These are phyloP conservation scores for Cyaniris semiargus DNA, from an alignment of 2,888 invertebrate genomes.

Conservation along the genomic window DNA sequence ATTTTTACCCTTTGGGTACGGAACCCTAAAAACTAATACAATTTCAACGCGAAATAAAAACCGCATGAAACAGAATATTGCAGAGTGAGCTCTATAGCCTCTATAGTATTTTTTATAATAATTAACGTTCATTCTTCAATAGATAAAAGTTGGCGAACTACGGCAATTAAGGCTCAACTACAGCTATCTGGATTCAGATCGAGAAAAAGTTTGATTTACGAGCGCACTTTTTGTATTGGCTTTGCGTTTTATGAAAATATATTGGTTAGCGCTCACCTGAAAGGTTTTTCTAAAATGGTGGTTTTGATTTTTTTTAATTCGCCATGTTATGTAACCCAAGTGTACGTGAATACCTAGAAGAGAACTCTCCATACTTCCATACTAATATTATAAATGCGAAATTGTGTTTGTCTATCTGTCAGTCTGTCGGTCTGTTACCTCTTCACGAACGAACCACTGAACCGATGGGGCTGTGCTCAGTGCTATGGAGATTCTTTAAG, in stretches of 20 bases:
- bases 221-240: slow-evolving; percentile 22
- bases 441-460: too few relatives aligned
- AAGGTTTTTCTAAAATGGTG: not conserved
- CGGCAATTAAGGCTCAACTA: slow-evolving; percentile 35
- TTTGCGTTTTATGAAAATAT: slow-evolving; percentile 24
- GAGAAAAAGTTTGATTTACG: slow-evolving; percentile 32
- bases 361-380: too few relatives aligned
- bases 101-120: slow-evolving; percentile 18
- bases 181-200: slow-evolving; percentile 32
- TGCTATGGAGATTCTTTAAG: too few relatives aligned
- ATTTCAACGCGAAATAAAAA: not conserved
- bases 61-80: not conserved
- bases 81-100: not conserved
- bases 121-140: slow-evolving; percentile 20
- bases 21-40: not conserved
- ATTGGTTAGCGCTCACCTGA: not conserved
- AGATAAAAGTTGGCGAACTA: slow-evolving; percentile 33
- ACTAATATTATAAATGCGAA: too few relatives aligned
- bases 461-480: too few relatives aligned
- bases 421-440: too few relatives aligned
- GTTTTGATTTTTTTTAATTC: not conserved
- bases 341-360: too few relatives aligned
- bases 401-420: too few relatives aligned
- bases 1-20: too few relatives aligned
- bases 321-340: too few relatives aligned